Evolutionary conservation across 2,888 invertebrate species (phyloP), one percentile per base, ranked within the genome.

Genomic region (Scaptomyza caliginosa): DNA sequence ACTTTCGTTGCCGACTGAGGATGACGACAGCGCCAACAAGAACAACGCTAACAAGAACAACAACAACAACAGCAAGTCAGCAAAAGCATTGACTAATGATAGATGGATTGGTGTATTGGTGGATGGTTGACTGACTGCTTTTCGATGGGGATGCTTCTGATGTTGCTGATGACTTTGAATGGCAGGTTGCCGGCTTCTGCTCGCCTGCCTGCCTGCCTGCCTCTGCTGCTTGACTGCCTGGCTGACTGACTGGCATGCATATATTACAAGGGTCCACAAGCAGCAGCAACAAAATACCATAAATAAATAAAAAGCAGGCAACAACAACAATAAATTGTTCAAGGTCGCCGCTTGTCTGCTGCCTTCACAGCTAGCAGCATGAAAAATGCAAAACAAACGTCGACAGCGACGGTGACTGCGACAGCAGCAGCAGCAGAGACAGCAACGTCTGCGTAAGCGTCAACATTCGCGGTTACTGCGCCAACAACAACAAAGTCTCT

Each of bases 311-410:
- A 85, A 79, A 78, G 63, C 77, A 40, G 67, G 51, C 66, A 69
- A 48, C 74, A 72, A 48, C 55, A 69, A 69, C 72, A 77, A 81
- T 84, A 86, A 87, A 89, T 82, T 86, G 80, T 84, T 89, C 88
- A 88, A 88, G 88, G 88, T 88, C 88, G 89, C 75, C 89, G 80
- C 82, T 89, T 77, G 88, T 88, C 88, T 89, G 89, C 88, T 88
- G 74, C 76, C 74, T 67, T 74, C 64, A 58, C 68, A 52, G 51
- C 34, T 16, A 34, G 65, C 67, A 87, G 74, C 72, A 78, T 86
- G 83, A 87, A 86, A 88, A 88, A 88, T 88, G 88, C 77, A 86
- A 88, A 88, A 88, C 84, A 89, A 89, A 89, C 84, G 83, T 57
- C 34, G 74, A 58, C 72, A 19, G 48, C 30, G 65, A 69, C 70